A percentile compares a stretch with the other conserved stretches of the same genome.
Conservation (phyloP, 2,113 vertebrate species). For the Oreochromis niloticus region DNA sequence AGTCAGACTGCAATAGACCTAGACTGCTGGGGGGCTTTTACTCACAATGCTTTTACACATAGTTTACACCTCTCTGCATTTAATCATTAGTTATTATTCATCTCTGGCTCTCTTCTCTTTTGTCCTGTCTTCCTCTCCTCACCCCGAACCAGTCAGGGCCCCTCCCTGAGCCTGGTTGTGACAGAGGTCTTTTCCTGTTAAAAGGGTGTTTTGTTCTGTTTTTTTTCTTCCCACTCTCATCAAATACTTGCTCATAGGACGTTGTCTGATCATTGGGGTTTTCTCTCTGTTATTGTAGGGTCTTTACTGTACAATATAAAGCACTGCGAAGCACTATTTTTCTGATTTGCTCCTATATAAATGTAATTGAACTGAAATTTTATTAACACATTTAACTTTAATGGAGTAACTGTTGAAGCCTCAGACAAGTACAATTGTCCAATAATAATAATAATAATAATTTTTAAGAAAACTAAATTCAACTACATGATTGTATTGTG, state of each 20-base stretch:
- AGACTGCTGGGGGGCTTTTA: accelerated
- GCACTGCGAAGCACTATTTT: not conserved
- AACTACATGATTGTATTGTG: not conserved
- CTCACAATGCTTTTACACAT: not conserved
- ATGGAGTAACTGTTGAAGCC: not conserved
- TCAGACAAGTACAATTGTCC: accelerated
- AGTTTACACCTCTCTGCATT: not conserved
- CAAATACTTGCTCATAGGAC: not conserved
- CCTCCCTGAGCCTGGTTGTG: not conserved
- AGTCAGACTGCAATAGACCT: not conserved
- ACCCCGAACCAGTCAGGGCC: not conserved
- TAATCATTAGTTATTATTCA: not conserved
- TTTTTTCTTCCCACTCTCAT: not conserved
- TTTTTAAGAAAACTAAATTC: not conserved
- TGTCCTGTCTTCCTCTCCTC: not conserved
- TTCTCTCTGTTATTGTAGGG: not conserved
- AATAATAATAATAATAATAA: not conserved
- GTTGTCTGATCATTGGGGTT: not conserved
- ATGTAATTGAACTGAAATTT: not conserved
- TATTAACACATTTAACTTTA: not conserved
- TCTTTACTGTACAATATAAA: not conserved
- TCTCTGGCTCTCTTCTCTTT: not conserved
- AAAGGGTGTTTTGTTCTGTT: accelerated
- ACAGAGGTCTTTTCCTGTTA: not conserved
- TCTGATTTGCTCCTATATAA: not conserved